Percentiles rank a stretch among this genome's conserved stretches.
phyloP scores from a whole-genome alignment of 53 echinoderm and acorn worm genomes.

The Temnopleurus reevesii region DNA sequence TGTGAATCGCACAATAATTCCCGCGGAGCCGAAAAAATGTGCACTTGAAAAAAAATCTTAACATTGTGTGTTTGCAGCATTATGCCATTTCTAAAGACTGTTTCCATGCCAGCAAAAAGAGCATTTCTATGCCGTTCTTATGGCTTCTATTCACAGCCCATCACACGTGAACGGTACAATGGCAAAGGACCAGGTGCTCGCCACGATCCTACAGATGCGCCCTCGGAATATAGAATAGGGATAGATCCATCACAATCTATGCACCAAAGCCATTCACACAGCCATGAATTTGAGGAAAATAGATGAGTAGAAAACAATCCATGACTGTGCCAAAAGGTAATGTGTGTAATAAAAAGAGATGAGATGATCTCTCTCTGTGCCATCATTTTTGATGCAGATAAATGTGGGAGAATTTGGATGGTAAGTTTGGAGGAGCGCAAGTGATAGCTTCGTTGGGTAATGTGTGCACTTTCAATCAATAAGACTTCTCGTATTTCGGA shows the following conservation, averaged over 20 bases:
- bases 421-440: not conserved
- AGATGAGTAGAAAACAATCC: not conserved
- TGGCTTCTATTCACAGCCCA: conserved; percentile 28
- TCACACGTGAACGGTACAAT: conserved; percentile 29
- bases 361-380: not conserved
- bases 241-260: conserved; percentile 10
- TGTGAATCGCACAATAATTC: conserved; percentile 9
- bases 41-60: not conserved
- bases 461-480: conserved; percentile 16
- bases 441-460: not conserved
- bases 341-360: not conserved
- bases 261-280: not conserved
- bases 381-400: not conserved
- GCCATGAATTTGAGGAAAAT: conserved; percentile 13
- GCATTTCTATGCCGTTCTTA: conserved; percentile 23
- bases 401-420: conserved; percentile 20
- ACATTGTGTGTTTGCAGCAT: conserved; percentile 31
- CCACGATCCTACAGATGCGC: conserved; percentile 17
- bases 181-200: conserved; percentile 39
- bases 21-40: not conserved
- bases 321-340: not conserved
- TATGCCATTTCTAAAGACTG: conserved; percentile 17
- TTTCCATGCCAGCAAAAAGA: conserved; percentile 29
- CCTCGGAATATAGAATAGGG: not conserved
- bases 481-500: conserved; percentile 31